A percentile compares a stretch with the other conserved stretches of the same genome.
Conservation (phyloP, 2,113 vertebrate species). For the Arenaria interpres region DNA sequence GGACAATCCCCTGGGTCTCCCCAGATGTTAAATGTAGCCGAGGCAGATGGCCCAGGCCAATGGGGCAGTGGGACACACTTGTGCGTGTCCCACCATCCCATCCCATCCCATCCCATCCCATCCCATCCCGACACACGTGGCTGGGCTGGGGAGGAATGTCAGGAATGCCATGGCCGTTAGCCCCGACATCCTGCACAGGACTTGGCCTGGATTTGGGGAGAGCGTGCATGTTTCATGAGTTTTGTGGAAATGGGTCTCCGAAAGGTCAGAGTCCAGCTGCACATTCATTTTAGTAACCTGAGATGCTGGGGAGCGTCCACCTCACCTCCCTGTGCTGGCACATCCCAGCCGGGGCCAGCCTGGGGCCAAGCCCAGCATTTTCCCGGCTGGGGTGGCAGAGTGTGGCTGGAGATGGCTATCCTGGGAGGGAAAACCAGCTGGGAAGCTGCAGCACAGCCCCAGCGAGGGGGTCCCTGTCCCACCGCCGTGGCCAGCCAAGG, state of each 20-base stretch:
- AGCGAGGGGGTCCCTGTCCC: background rate
- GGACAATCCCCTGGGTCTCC: background rate
- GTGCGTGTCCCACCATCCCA: fast-evolving
- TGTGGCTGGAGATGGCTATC: background rate
- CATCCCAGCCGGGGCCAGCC: background rate
- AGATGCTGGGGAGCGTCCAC: fast-evolving
- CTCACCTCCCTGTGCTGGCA: background rate
- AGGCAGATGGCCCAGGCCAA: background rate
- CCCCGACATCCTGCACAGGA: background rate
- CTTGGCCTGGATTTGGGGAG: background rate
- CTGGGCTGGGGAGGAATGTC: background rate
- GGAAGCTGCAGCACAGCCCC: background rate
- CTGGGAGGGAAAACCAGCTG: background rate
- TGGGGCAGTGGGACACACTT: background rate
- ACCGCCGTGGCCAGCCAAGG: no score
- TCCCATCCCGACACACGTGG: background rate
- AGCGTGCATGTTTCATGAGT: background rate
- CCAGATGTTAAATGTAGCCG: background rate
- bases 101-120: no score
- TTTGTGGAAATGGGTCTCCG: background rate
- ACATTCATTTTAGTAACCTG: background rate
- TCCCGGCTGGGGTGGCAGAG: background rate
- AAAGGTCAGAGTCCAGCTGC: background rate
- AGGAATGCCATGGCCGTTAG: background rate
- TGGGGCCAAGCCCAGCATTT: fast-evolving